Conservation (phyloP, 2,888 invertebrate genomes). For the Drosophila diplacantha region DNA sequence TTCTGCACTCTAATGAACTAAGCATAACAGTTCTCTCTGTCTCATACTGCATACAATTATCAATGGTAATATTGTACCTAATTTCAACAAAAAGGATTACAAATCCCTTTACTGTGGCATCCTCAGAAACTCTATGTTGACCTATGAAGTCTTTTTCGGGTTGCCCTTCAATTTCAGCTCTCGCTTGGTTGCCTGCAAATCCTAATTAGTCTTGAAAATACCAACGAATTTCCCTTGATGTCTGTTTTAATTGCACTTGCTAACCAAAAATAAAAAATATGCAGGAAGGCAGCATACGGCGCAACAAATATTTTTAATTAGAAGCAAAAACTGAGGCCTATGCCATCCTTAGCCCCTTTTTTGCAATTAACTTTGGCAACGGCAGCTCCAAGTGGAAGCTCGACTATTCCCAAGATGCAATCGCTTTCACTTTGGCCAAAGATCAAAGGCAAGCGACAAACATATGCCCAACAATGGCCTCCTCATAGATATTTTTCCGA, state of each 20-base stretch:
- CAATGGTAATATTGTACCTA: too few species aligned
- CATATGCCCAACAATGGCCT: slow-evolving; percentile 66
- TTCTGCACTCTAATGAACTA: too few species aligned
- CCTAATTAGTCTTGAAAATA: slow-evolving; percentile 39
- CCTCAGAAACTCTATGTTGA: neutral
- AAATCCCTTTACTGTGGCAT: neutral
- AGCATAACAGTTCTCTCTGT: too few species aligned
- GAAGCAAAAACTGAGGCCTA: slow-evolving; percentile 48
- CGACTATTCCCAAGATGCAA: slow-evolving; percentile 51
- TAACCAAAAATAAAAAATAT: slow-evolving; percentile 13
- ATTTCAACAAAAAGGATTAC: too few species aligned
- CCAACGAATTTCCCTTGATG: slow-evolving; percentile 22
- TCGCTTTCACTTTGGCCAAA: slow-evolving; percentile 69
- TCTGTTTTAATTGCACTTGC: slow-evolving; percentile 56
- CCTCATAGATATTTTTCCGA: slow-evolving; percentile 44
- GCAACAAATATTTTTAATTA: slow-evolving; percentile 58
- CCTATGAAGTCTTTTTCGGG: slow-evolving; percentile 7
- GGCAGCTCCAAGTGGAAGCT: slow-evolving; percentile 31
- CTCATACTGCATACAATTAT: too few species aligned
- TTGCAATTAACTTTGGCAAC: slow-evolving; percentile 68
- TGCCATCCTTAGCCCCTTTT: slow-evolving; percentile 21
- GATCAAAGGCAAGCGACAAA: slow-evolving; percentile 61
- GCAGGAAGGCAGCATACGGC: slow-evolving; percentile 14
- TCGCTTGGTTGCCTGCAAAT: slow-evolving; percentile 14
- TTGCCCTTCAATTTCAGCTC: slow-evolving; percentile 30